These are phyloP conservation scores for Hippoglossus stenolepis DNA, from an alignment of 2,113 vertebrate species.

Conservation along the genomic window DNA sequence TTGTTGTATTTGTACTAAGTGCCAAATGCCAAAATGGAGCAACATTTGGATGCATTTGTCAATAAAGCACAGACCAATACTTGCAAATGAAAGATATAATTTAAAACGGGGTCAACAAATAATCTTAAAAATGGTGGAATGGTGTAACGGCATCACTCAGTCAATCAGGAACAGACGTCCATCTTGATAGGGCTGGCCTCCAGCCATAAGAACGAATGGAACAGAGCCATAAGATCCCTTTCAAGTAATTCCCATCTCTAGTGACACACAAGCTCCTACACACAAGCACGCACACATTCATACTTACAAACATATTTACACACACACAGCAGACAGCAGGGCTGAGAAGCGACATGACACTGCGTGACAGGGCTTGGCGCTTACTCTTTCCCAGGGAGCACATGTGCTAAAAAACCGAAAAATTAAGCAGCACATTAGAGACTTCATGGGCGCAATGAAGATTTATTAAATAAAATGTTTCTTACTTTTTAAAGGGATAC, in stretches of 20 bases:
- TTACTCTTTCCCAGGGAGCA: too few relatives aligned
- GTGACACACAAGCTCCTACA: not conserved
- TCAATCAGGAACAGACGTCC: not conserved
- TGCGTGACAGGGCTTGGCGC: not conserved
- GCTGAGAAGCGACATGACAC: not conserved
- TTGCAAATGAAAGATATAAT: too few relatives aligned
- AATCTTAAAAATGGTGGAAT: not conserved
- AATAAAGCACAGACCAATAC: too few relatives aligned
- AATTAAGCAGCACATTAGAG: not conserved
- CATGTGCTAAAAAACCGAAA: not conserved
- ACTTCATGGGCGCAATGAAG: not conserved
- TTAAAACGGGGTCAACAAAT: too few relatives aligned
- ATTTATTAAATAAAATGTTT: too few relatives aligned
- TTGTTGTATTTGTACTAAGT: too few relatives aligned
- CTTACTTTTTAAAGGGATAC: too few relatives aligned
- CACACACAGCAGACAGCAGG: not conserved
- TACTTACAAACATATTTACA: not conserved
- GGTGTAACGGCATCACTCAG: not conserved
- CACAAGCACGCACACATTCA: not conserved
- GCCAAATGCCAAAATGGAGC: too few relatives aligned
- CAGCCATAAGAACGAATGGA: not conserved
- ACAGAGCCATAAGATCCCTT: not conserved
- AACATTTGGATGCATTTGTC: too few relatives aligned
- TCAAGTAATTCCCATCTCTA: not conserved
- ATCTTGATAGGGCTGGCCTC: not conserved